Conservation (phyloP, 1,140 invertebrate species). For the Neodiprion pinetum region DNA sequence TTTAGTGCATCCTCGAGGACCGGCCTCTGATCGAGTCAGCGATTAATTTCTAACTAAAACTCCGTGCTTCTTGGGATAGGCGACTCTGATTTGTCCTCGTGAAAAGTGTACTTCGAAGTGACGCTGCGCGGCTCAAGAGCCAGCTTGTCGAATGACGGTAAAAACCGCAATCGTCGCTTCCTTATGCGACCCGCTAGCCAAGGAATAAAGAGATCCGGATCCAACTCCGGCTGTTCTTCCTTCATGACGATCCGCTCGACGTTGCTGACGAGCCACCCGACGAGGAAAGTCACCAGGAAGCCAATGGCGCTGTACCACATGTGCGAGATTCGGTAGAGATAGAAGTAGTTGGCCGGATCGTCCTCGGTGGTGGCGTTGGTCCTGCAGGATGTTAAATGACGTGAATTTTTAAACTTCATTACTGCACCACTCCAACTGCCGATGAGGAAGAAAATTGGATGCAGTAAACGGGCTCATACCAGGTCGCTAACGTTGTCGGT, state of each 20-base stretch:
- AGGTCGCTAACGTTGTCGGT: neutral
- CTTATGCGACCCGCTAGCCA: conserved; percentile 62
- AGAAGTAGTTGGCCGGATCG: conserved; percentile 39
- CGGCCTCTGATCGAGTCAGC: no score
- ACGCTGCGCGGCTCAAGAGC: neutral
- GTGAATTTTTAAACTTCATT: no score
- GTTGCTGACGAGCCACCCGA: conserved; percentile 71
- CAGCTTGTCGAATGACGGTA: neutral
- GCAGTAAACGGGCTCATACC: conserved; percentile 5
- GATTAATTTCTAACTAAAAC: neutral
- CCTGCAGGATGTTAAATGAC: no score
- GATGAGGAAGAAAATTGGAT: no score
- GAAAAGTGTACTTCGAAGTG: neutral
- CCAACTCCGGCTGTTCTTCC: conserved; percentile 38
- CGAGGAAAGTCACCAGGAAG: conserved; percentile 68
- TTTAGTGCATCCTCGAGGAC: no score
- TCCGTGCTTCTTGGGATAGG: neutral
- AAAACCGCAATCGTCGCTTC: conserved; percentile 22
- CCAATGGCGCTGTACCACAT: conserved; percentile 84
- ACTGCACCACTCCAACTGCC: no score
- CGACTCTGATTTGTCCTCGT: neutral
- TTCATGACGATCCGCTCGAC: conserved; percentile 35
- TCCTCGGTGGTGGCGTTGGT: conserved; percentile 21
- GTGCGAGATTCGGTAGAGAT: conserved; percentile 81
- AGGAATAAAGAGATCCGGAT: conserved; percentile 72